These are phyloP conservation scores for Panurus biarmicus DNA, from an alignment of 2,113 vertebrate genomes.

Conservation along the genomic window DNA sequence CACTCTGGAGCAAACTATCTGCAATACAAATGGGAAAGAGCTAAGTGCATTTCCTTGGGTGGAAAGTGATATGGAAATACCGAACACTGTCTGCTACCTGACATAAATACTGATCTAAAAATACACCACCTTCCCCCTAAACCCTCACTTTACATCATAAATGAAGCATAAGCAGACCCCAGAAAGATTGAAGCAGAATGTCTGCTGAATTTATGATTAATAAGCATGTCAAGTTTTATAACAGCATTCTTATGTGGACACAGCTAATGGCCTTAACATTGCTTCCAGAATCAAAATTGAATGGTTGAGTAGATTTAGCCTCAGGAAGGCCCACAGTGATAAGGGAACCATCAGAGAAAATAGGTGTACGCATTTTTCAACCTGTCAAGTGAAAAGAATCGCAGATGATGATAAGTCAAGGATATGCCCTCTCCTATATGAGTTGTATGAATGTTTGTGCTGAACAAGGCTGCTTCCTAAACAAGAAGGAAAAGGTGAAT, in stretches of 20 bases:
- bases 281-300: slow-evolving; percentile 45
- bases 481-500: slow-evolving; percentile 20
- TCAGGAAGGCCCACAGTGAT: neutral
- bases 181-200: neutral
- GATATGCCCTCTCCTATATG: slow-evolving; percentile 1
- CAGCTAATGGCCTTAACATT: slow-evolving; percentile 33
- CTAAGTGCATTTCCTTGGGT: neutral
- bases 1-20: neutral
- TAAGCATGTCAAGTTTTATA: slow-evolving; percentile 43
- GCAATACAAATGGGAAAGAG: neutral
- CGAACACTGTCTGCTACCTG: neutral
- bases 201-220: slow-evolving; percentile 49
- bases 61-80: neutral
- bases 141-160: neutral
- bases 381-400: slow-evolving; percentile 33
- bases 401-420: slow-evolving; percentile 16
- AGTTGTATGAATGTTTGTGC: neutral
- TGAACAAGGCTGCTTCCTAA: slow-evolving; percentile 4
- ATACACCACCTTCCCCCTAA: neutral
- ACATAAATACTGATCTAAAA: neutral
- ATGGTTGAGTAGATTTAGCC: slow-evolving; percentile 26
- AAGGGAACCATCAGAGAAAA: slow-evolving; percentile 34
- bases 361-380: slow-evolving; percentile 25
- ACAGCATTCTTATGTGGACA: slow-evolving; percentile 28
- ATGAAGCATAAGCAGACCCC: slow-evolving; percentile 24